phyloP scores from a whole-genome alignment of 2,888 invertebrate genomes.

The Mesochorus sp. region DNA sequence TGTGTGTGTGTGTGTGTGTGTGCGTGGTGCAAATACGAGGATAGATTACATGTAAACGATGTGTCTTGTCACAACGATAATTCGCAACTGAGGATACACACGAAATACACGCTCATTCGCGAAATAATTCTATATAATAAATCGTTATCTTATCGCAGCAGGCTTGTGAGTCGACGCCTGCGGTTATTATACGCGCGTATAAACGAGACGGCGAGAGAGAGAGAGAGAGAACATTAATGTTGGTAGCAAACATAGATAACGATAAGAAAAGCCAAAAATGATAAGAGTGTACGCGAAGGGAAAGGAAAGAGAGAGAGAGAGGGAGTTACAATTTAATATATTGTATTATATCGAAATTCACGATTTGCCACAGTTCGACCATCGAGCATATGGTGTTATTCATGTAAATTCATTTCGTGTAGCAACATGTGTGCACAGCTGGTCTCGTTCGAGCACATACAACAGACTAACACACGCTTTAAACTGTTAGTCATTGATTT shows the following conservation, averaged over 20 bases:
- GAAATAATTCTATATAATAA: constrained; percentile 59
- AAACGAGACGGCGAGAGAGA: constrained; percentile 43
- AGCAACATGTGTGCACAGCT: too few species aligned
- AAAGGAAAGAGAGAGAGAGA: constrained; percentile 15
- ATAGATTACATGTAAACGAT: not conserved
- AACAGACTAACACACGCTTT: too few species aligned
- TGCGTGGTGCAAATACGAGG: not conserved
- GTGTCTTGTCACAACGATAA: not conserved
- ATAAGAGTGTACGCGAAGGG: constrained; percentile 36
- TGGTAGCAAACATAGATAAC: constrained; percentile 70
- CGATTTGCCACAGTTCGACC: constrained; percentile 4
- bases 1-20: too few species aligned
- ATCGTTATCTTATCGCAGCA: constrained; percentile 73
- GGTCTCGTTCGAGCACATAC: too few species aligned
- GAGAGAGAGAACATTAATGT: constrained; percentile 70
- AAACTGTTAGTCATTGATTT: too few species aligned
- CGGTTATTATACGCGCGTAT: constrained; percentile 34
- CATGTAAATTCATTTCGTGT: too few species aligned
- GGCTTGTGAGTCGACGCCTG: constrained; percentile 38
- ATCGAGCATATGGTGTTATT: not conserved
- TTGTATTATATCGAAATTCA: not conserved
- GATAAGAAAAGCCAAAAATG: constrained; percentile 41
- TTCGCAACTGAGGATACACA: not conserved
- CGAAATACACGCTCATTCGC: constrained; percentile 27
- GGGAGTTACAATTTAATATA: constrained; percentile 3